These are phyloP conservation scores for Camponotus vicinus DNA, from an alignment of 1,140 invertebrate genomes.

Conservation along the genomic window DNA sequence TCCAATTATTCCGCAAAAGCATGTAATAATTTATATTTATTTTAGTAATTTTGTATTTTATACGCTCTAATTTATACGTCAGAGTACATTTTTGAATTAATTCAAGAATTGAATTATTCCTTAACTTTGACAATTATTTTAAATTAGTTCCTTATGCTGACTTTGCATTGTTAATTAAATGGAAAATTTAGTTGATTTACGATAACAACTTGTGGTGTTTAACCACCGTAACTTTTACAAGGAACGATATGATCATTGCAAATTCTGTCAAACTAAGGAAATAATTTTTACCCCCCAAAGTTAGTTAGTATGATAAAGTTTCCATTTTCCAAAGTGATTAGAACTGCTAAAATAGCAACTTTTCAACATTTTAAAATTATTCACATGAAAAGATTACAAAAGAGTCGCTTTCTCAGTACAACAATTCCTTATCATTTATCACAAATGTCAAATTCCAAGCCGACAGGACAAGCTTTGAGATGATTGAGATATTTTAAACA, in stretches of 20 bases:
- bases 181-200: background rate
- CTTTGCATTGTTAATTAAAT: conserved; percentile 27
- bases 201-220: background rate
- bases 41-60: background rate
- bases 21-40: background rate
- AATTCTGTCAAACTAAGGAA: conserved; percentile 20
- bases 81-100: background rate
- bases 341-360: background rate
- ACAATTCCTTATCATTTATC: background rate
- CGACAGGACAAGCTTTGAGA: background rate
- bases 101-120: background rate
- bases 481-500: background rate
- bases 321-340: background rate
- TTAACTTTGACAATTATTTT: background rate
- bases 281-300: background rate
- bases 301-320: conserved; percentile 18
- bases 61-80: background rate
- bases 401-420: background rate
- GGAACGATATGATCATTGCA: conserved; percentile 24
- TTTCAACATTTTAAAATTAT: background rate
- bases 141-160: background rate
- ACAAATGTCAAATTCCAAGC: background rate
- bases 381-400: background rate
- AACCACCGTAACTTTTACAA: conserved; percentile 19
- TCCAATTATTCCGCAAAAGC: background rate